These are phyloP conservation scores for Oncorhynchus tshawytscha DNA, from an alignment of 2,113 vertebrate species.

Conservation along the genomic window DNA sequence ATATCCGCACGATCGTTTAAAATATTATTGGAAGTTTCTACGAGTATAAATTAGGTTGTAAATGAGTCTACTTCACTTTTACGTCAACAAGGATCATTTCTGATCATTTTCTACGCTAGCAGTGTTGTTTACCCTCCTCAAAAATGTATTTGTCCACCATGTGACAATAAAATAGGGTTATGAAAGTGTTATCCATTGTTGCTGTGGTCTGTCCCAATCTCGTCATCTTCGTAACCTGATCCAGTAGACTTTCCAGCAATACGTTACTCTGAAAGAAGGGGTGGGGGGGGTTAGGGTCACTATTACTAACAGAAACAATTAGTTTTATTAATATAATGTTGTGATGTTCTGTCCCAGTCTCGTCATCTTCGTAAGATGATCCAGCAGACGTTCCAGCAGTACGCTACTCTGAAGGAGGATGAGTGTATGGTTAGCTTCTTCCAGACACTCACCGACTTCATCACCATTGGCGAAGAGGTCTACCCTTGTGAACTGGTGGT, in stretches of 20 bases:
- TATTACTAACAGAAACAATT: no score
- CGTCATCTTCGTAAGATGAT: slow-evolving; percentile 89
- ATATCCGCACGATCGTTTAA: no score
- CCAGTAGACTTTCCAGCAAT: slow-evolving; percentile 95
- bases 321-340: no score
- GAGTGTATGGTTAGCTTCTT: slow-evolving; percentile 92
- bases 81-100: no score
- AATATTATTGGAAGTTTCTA: no score
- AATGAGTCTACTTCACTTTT: no score
- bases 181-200: not conserved
- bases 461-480: slow-evolving; percentile 86
- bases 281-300: slow-evolving; percentile 50
- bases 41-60: no score
- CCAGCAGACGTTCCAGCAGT: slow-evolving; percentile 94
- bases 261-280: slow-evolving; percentile 80
- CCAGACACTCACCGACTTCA: slow-evolving; percentile 79
- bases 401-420: slow-evolving; percentile 83
- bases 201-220: slow-evolving; percentile 64
- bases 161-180: no score
- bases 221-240: slow-evolving; percentile 89
- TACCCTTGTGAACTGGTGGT: slow-evolving; percentile 93
- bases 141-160: not conserved
- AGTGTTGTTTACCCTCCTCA: no score
- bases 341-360: slow-evolving; percentile 62
- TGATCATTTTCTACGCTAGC: no score